These are phyloP conservation scores for Silurus asotus DNA, from an alignment of 2,113 vertebrate genomes.

Conservation along the genomic window DNA sequence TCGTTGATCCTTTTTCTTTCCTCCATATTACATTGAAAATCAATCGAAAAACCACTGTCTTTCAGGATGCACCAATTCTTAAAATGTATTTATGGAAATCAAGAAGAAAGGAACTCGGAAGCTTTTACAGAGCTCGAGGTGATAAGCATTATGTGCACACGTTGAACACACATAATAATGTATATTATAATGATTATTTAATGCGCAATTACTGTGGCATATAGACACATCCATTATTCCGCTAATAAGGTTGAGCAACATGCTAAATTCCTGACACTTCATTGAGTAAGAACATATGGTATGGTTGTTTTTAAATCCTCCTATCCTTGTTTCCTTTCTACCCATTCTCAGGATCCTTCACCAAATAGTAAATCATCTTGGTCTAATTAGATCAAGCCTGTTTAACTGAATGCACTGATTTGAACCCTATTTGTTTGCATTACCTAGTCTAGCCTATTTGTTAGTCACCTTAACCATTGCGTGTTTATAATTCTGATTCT, in stretches of 20 bases:
- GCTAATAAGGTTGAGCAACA: background rate
- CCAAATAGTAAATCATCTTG: background rate
- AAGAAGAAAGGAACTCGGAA: background rate
- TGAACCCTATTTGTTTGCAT: background rate
- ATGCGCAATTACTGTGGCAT: background rate
- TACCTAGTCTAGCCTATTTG: background rate
- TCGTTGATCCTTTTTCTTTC: background rate
- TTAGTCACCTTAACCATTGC: background rate
- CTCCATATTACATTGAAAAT: background rate
- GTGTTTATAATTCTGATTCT: background rate
- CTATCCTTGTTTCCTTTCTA: background rate
- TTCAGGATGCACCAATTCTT: background rate
- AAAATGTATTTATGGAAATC: background rate
- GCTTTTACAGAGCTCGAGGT: background rate
- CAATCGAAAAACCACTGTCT: background rate
- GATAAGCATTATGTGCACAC: background rate
- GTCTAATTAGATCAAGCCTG: background rate
- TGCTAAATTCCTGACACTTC: background rate
- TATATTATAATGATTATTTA: background rate
- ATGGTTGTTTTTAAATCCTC: background rate
- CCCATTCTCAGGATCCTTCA: background rate
- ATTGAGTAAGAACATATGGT: background rate
- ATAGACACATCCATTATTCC: background rate
- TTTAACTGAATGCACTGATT: background rate
- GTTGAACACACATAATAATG: background rate